Evolutionary conservation across 2,113 vertebrate genomes (phyloP).

Genomic region (Paratilapia polleni): DNA sequence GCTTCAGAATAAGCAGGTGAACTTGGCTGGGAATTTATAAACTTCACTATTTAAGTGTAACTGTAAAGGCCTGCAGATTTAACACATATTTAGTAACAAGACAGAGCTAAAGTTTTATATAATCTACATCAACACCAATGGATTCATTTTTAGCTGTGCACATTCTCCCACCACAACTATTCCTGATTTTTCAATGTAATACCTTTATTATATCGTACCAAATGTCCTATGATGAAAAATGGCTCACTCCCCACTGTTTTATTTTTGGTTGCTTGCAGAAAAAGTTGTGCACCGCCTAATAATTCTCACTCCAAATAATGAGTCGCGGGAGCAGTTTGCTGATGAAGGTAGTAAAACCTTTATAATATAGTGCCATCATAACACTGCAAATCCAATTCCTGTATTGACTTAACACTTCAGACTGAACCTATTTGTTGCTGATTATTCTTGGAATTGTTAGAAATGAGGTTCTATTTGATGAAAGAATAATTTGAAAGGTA

Average conservation of each 20-base stretch:
- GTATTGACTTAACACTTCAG: no score
- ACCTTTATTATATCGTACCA: not conserved
- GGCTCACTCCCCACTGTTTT: not conserved
- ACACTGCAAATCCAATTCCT: not conserved
- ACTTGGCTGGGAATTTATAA: not conserved
- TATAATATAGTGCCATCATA: not conserved
- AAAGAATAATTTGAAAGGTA: not conserved
- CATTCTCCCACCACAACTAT: not conserved
- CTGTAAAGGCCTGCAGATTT: not conserved
- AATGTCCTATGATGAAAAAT: not conserved
- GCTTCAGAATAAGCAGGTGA: no score
- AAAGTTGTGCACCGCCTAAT: accelerated
- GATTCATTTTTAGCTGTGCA: not conserved
- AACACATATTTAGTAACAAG: not conserved
- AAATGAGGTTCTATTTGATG: not conserved
- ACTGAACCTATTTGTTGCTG: not conserved
- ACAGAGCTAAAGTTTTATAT: not conserved
- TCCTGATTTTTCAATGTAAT: not conserved
- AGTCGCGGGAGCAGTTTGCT: constrained; percentile 12
- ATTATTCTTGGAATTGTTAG: not conserved
- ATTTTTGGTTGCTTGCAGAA: not conserved
- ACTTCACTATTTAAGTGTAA: not conserved
- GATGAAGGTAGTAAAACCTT: constrained; percentile 40
- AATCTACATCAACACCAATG: no score
- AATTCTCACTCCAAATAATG: constrained; percentile 30